Evolutionary conservation across 2,797 vertebrate genomes (phyloP).

Genomic region (Pseudotriccus pelzelni): DNA sequence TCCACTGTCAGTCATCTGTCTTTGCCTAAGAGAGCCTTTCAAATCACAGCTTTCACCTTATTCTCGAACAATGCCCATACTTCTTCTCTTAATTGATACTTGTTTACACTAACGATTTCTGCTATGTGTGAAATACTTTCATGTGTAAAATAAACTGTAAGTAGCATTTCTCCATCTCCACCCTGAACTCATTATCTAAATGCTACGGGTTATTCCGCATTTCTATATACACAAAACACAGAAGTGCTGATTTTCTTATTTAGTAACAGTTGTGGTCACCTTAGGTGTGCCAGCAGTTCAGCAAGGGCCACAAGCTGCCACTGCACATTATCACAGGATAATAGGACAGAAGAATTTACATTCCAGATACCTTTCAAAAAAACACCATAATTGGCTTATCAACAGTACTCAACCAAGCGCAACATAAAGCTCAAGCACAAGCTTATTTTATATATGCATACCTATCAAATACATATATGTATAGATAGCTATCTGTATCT

Average conservation of each 20-base stretch:
- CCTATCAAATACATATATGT: neutral
- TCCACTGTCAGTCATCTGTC: slow-evolving; percentile 9
- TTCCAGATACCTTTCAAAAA: slow-evolving; percentile 52
- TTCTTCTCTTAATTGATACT: slow-evolving; percentile 55
- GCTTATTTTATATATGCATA: neutral
- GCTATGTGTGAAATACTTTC: slow-evolving; percentile 48
- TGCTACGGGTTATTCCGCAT: slow-evolving; percentile 10
- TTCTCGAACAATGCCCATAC: slow-evolving; percentile 36
- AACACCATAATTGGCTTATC: slow-evolving; percentile 62
- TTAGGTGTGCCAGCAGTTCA: neutral
- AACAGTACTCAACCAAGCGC: slow-evolving; percentile 52
- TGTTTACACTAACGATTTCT: slow-evolving; percentile 60
- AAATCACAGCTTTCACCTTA: slow-evolving; percentile 42
- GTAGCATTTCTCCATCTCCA: slow-evolving; percentile 42
- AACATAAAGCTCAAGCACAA: slow-evolving; percentile 45
- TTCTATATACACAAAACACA: slow-evolving; percentile 1
- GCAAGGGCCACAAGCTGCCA: neutral
- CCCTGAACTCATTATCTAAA: slow-evolving; percentile 44
- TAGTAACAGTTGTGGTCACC: slow-evolving; percentile 15
- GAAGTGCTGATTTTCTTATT: slow-evolving; percentile 14
- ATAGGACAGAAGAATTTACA: slow-evolving; percentile 55
- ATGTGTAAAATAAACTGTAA: slow-evolving; percentile 63
- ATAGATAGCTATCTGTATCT: neutral
- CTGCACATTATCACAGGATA: slow-evolving; percentile 40
- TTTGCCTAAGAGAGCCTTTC: slow-evolving; percentile 23